Evolutionary conservation across 2,797 vertebrate species (phyloP).

Genomic region (Pseudopleuronectes americanus): DNA sequence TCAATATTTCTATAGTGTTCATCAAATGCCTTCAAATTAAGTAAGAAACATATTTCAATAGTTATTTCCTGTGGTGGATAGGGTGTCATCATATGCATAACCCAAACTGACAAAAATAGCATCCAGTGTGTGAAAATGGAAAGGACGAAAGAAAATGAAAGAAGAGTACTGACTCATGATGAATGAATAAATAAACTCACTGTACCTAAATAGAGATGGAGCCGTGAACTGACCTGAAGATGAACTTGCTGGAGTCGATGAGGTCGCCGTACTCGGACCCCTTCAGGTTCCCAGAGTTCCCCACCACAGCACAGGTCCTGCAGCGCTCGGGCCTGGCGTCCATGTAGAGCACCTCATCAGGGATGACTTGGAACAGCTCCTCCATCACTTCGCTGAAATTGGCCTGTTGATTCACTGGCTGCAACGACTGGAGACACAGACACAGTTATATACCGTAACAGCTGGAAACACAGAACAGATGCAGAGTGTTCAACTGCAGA

Average conservation of each 20-base stretch:
- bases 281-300: conserved; percentile 93
- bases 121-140: too few relatives aligned
- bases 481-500: conserved; percentile 15
- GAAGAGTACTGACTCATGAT: too few relatives aligned
- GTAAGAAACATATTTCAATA: too few relatives aligned
- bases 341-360: conserved; percentile 78
- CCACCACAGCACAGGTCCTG: conserved; percentile 90
- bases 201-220: neutral
- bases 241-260: conserved; percentile 88
- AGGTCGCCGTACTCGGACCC: conserved; percentile 86
- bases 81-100: too few relatives aligned
- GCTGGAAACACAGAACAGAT: conserved; percentile 13
- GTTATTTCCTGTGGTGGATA: too few relatives aligned
- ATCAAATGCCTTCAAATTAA: too few relatives aligned
- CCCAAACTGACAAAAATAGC: neutral
- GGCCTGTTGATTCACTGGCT: conserved; percentile 83
- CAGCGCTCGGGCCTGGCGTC: conserved; percentile 80
- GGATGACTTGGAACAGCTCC: conserved; percentile 87
- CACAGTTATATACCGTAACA: conserved; percentile 7
- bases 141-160: too few relatives aligned
- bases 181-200: neutral
- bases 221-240: conserved; percentile 85
- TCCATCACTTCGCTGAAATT: conserved; percentile 82
- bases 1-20: too few relatives aligned
- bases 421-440: conserved; percentile 84